Evolutionary conservation across 1,140 invertebrate genomes (phyloP).

Genomic region (Trachelipus rathkii): DNA sequence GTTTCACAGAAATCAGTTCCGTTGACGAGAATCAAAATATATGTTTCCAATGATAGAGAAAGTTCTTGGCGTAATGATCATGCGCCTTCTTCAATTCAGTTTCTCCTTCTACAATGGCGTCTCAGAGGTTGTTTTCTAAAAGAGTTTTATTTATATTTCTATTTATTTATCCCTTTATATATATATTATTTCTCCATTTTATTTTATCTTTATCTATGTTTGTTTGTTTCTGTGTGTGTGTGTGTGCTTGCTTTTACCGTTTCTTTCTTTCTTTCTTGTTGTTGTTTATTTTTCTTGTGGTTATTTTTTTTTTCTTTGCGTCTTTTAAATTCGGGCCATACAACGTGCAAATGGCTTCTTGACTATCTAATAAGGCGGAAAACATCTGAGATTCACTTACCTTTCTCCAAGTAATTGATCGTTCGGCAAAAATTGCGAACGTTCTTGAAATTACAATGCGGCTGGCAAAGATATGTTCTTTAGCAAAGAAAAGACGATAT

Average conservation of each 20-base stretch:
- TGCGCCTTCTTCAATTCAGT: not conserved
- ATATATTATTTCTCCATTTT: too few relatives aligned
- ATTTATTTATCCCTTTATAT: too few relatives aligned
- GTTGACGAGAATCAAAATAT: conserved; percentile 7
- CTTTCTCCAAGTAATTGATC: not conserved
- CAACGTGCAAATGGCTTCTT: not conserved
- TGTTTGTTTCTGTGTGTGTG: too few relatives aligned
- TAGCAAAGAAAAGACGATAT: conserved; percentile 7
- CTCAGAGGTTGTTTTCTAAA: not conserved
- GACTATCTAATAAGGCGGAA: conserved; percentile 12
- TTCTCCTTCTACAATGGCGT: not conserved
- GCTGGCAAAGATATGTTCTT: conserved; percentile 6
- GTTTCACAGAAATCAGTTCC: not conserved
- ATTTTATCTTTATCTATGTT: too few relatives aligned
- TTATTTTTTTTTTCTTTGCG: not conserved
- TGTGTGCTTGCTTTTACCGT: too few relatives aligned
- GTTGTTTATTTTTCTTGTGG: not conserved
- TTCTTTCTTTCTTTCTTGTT: not conserved
- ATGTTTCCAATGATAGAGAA: conserved; percentile 9
- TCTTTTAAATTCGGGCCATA: not conserved
- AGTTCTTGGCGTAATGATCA: not conserved
- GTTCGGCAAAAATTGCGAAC: conserved; percentile 11
- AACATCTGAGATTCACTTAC: conserved; percentile 9
- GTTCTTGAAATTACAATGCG: conserved; percentile 7
- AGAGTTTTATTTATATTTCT: too few relatives aligned